Base-by-base conservation (phyloP, 1,140 invertebrate genomes). In the Stegodyphus mimosarum region DNA sequence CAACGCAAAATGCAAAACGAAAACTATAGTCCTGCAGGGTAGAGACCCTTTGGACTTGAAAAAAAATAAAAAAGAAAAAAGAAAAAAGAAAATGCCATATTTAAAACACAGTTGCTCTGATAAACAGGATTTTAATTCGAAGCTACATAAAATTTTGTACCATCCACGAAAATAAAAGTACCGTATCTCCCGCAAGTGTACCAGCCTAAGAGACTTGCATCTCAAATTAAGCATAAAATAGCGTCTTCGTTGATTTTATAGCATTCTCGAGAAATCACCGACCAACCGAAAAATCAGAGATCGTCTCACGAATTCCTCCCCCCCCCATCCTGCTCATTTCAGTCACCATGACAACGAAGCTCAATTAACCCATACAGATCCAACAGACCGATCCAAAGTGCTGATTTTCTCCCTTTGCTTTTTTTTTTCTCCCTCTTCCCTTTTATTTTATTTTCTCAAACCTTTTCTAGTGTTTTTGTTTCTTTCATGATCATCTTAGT, bases 311-410 rank as follows among this genome's bases (percentile, higher is more conserved):
- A 74, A 74, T 55, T 55, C 72, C 33, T 3, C 33, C 3, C 33
- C 33, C 1, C 3, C 33, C 33, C 33, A n/a, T 33, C 33, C 33
- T 33, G 33, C 33, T 33, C 33, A 33, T 33, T 33, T 33, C 13
- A 74, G 72, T 74, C 60, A 53, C 72, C 60, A 74, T 74, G 72
- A 74, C 72, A 74, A 74, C 53, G 18, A 48, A 13, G 72, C 72
- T 74, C 72, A 74, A 74, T 60, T 74, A 74, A 74, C 72, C 72
- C 72, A 74, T 60, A 74, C 72, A 55, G 72, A 13, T 74, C 53
- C 49, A 53, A 74, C 72, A 55, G 51, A 74, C 51, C 33, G 17
- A 7, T 60, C 72, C 53, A 51, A 60, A 74, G 49, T 74, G 72
- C 53, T 33, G 50, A 51, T 51, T 72, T 51, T 50, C 11, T n/a